These are phyloP conservation scores for Synanthedon myopaeformis DNA, from an alignment of 2,888 invertebrate species.

Conservation along the genomic window DNA sequence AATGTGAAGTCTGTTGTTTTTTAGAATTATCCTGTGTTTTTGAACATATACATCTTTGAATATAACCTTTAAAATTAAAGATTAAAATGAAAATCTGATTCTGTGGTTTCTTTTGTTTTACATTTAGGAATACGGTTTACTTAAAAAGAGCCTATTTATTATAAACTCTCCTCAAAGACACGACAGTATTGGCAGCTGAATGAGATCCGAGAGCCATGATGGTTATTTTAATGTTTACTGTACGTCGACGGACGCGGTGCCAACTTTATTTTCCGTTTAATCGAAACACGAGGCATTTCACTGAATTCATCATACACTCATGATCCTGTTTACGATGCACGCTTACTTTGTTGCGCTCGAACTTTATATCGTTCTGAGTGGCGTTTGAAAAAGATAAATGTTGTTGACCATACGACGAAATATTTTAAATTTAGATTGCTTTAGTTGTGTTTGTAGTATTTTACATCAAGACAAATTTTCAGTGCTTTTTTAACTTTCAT, in stretches of 20 bases:
- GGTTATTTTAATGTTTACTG: conserved; percentile 50
- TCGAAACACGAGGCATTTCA: conserved; percentile 51
- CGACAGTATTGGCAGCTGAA: conserved; percentile 35
- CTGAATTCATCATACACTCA: conserved; percentile 39
- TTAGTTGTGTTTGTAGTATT: too few relatives aligned
- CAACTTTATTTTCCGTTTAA: conserved; percentile 54
- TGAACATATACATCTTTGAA: too few relatives aligned
- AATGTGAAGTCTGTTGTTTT: too few relatives aligned
- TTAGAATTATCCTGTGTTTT: too few relatives aligned
- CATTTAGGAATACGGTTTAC: too few relatives aligned
- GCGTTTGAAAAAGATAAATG: conserved; percentile 8
- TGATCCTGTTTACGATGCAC: conserved; percentile 34
- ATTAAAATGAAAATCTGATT: too few relatives aligned
- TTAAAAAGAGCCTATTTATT: too few relatives aligned
- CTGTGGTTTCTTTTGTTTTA: too few relatives aligned
- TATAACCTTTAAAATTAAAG: too few relatives aligned
- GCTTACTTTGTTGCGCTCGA: conserved; percentile 24
- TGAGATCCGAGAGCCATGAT: conserved; percentile 27
- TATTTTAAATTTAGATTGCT: too few relatives aligned
- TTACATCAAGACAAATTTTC: too few relatives aligned
- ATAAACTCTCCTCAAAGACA: background rate
- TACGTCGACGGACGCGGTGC: conserved; percentile 41
- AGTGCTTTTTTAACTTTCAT: too few relatives aligned
- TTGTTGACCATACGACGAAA: background rate
- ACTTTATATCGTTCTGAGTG: conserved; percentile 18